Conservation (phyloP, 2,797 vertebrate genomes). For the Pachyuromys duprasi region DNA sequence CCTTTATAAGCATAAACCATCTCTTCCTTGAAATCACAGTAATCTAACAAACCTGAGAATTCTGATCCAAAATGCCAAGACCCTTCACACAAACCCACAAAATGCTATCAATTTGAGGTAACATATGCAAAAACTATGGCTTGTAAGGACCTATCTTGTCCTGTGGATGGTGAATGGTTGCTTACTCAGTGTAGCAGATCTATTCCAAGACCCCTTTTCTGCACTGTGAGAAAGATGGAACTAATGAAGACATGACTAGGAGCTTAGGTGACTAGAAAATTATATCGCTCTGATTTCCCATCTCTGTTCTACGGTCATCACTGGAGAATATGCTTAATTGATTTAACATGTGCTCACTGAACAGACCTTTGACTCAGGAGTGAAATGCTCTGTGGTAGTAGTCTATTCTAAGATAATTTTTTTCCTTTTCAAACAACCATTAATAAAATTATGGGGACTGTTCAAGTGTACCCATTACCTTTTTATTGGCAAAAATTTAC, state of each 20-base stretch:
- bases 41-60: not conserved
- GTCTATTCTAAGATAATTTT: slow-evolving; percentile 36
- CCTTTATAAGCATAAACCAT: not conserved
- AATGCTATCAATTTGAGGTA: not conserved
- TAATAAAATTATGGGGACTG: slow-evolving; percentile 64
- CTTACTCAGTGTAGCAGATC: not conserved
- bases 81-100: not conserved
- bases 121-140: not conserved
- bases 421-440: slow-evolving; percentile 63
- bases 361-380: slow-evolving; percentile 46
- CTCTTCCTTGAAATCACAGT: not conserved
- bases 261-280: not conserved
- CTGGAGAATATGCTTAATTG: not conserved
- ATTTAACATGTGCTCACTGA: slow-evolving; percentile 43
- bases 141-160: not conserved
- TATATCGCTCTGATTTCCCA: not conserved
- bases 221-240: not conserved
- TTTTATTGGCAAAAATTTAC: slow-evolving; percentile 52
- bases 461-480: slow-evolving; percentile 54
- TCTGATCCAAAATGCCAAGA: not conserved
- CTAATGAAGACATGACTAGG: not conserved
- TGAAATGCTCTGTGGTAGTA: slow-evolving; percentile 64
- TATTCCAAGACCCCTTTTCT: not conserved
- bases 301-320: not conserved
- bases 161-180: not conserved